Percentiles rank a stretch among this genome's conserved stretches.
These are phyloP conservation scores for Mugil cephalus DNA, from an alignment of 2,113 vertebrate species.

Conservation along the genomic window DNA sequence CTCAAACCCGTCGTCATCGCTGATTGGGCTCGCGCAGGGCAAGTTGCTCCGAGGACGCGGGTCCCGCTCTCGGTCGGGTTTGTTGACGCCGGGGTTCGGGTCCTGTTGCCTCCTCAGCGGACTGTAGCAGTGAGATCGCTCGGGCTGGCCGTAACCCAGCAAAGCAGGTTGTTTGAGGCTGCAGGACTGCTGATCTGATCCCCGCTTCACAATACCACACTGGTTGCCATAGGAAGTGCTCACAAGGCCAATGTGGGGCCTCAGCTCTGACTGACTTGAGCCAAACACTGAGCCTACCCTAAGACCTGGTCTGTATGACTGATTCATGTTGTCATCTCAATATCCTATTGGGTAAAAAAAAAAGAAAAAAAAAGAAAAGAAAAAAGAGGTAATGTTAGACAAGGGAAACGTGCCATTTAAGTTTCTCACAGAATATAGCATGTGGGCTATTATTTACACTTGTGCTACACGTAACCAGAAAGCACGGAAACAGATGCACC, in stretches of 20 bases:
- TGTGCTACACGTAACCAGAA: neutral
- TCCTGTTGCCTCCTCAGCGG: conserved; percentile 90
- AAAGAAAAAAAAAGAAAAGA: conserved; percentile 27
- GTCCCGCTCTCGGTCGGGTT: conserved; percentile 72
- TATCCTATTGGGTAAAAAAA: conserved; percentile 69
- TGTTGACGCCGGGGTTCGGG: conserved; percentile 89
- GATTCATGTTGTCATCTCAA: conserved; percentile 92
- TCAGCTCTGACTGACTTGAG: conserved; percentile 85
- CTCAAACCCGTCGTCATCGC: conserved; percentile 74
- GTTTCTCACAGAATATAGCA: neutral
- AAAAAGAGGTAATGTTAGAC: conserved; percentile 42
- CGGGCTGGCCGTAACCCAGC: conserved; percentile 85
- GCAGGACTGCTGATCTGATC: conserved; percentile 82
- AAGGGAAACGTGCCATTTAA: neutral
- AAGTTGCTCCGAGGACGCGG: conserved; percentile 63
- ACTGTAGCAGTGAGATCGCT: conserved; percentile 88
- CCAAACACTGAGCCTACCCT: conserved; percentile 87
- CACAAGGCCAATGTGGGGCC: conserved; percentile 84
- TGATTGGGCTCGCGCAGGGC: conserved; percentile 74
- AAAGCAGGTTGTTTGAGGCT: conserved; percentile 80
- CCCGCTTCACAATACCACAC: conserved; percentile 83
- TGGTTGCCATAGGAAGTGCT: conserved; percentile 85
- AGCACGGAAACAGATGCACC: neutral
- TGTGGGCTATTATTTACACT: neutral
- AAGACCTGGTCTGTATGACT: conserved; percentile 91